phyloP scores from a whole-genome alignment of 1,140 invertebrate species.

The Sipha flava region DNA sequence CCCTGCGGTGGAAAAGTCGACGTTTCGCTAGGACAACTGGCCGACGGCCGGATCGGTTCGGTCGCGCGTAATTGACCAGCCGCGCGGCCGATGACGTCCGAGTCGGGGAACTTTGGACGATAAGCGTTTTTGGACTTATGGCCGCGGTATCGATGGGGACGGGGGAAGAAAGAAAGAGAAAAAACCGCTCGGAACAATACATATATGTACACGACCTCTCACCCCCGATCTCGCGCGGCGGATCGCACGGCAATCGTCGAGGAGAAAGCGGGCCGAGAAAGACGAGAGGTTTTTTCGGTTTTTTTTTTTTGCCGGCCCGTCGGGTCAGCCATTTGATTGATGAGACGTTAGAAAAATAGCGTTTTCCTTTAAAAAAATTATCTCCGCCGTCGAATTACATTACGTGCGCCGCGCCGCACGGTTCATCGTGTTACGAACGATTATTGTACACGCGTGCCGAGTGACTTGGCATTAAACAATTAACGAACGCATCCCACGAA shows the following conservation, averaged over 20 bases:
- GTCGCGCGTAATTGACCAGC: too few relatives aligned
- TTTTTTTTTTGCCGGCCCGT: background rate
- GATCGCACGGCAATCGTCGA: background rate
- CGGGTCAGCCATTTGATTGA: background rate
- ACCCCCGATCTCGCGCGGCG: background rate
- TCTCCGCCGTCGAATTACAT: background rate
- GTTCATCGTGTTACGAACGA: background rate
- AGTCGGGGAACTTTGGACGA: background rate
- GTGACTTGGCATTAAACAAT: conserved; percentile 25
- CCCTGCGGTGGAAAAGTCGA: too few relatives aligned
- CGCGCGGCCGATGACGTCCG: background rate
- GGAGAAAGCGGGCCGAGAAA: background rate
- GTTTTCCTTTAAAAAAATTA: conserved; percentile 5
- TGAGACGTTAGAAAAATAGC: background rate
- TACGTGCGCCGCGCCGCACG: too few relatives aligned
- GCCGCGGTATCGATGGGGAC: too few relatives aligned
- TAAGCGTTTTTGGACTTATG: background rate
- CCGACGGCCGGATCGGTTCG: too few relatives aligned
- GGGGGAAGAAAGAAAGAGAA: background rate
- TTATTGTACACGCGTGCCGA: background rate
- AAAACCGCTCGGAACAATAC: background rate
- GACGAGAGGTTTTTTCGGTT: background rate
- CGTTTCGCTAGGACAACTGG: too few relatives aligned
- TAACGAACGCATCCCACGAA: conserved; percentile 10
- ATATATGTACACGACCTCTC: background rate